These are phyloP conservation scores for Puffinus mauretanicus DNA, from an alignment of 2,113 vertebrate genomes.

Conservation along the genomic window DNA sequence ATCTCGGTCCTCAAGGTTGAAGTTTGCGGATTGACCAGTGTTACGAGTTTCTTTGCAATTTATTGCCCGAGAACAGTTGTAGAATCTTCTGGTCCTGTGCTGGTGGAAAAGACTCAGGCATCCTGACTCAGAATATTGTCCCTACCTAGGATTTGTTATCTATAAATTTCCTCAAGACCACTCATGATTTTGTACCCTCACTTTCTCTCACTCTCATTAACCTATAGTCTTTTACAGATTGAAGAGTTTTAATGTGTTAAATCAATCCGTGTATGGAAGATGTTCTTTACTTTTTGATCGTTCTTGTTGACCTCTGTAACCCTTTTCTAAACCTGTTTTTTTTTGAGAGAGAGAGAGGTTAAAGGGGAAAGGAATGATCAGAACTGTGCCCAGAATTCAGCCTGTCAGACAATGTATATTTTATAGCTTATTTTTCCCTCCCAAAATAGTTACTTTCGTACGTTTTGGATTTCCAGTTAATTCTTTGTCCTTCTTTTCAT, in stretches of 20 bases:
- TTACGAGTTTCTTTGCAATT: neutral
- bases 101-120: neutral
- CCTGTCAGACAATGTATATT: neutral
- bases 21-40: neutral
- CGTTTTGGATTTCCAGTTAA: neutral
- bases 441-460: neutral
- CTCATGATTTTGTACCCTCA: neutral
- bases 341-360: too few relatives aligned
- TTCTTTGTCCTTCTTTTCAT: neutral
- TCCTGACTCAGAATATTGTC: neutral
- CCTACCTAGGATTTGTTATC: neutral
- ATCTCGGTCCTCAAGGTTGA: neutral
- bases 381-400: neutral
- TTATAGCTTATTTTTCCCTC: neutral
- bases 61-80: neutral
- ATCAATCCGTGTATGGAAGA: neutral
- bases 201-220: neutral
- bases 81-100: neutral
- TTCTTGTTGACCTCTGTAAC: neutral
- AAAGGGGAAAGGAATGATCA: neutral
- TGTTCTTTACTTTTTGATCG: neutral
- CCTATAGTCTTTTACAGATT: neutral
- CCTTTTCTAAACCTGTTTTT: neutral
- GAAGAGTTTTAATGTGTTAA: neutral
- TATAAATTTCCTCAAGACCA: neutral